phyloP scores from a whole-genome alignment of 2,113 vertebrate genomes.

The Sorex araneus region DNA sequence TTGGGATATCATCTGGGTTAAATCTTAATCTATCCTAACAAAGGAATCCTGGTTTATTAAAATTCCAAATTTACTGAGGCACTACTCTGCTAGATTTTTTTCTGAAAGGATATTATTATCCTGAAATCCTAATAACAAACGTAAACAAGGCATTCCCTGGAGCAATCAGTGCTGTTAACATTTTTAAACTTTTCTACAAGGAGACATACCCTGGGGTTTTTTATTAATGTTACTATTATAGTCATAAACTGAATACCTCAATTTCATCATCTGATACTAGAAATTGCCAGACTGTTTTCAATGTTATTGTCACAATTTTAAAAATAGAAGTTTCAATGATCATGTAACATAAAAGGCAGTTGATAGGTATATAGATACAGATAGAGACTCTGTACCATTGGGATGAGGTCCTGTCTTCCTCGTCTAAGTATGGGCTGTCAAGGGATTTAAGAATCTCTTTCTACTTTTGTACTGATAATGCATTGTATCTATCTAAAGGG shows the following conservation, averaged over 20 bases:
- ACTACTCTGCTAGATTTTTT: neutral
- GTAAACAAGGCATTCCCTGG: constrained; percentile 23
- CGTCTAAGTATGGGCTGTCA: neutral
- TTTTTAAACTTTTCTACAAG: neutral
- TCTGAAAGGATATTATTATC: constrained; percentile 27
- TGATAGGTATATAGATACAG: no score
- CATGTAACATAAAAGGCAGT: neutral
- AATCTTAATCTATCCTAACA: neutral
- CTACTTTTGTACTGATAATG: neutral
- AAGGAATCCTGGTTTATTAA: neutral
- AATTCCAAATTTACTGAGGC: neutral
- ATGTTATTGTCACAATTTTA: neutral
- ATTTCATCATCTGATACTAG: neutral
- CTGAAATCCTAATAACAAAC: neutral
- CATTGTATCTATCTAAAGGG: no score
- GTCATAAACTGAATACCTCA: neutral
- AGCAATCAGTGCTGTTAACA: constrained; percentile 17
- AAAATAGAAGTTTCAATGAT: neutral
- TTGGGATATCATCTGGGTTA: neutral
- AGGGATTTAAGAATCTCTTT: neutral
- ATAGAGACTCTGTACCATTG: no score
- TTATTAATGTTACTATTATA: neutral
- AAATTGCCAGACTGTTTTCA: neutral
- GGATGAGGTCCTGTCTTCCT: no score
- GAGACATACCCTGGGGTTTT: constrained; percentile 15